Evolutionary conservation across 2,797 vertebrate genomes (phyloP).

Genomic region (Microctenopoma stevenorrisi): DNA sequence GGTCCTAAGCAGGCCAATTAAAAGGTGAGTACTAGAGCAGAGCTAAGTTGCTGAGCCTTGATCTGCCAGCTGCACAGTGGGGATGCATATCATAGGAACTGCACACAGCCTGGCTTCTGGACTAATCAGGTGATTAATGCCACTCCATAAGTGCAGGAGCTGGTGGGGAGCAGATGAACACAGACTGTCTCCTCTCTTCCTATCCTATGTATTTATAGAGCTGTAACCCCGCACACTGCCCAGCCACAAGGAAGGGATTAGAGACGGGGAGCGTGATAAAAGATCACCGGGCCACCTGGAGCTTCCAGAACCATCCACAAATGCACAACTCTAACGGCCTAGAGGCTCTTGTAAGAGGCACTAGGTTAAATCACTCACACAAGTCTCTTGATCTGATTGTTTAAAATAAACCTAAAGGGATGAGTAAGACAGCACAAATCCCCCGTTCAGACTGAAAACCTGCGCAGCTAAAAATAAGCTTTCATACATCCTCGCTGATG

Average conservation of each 20-base stretch:
- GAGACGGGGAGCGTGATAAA: conserved; percentile 68
- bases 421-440: conserved; percentile 1
- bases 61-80: conserved; percentile 58
- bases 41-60: conserved; percentile 56
- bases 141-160: conserved; percentile 78
- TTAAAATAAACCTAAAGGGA: not conserved
- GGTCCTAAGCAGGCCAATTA: conserved; percentile 61
- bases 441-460: conserved; percentile 5
- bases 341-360: conserved; percentile 21
- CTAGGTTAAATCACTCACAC: conserved; percentile 27
- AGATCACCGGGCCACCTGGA: conserved; percentile 73
- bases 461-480: not conserved
- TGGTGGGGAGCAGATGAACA: conserved; percentile 80
- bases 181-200: conserved; percentile 72
- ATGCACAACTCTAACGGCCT: conserved; percentile 26
- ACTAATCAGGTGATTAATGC: conserved; percentile 84
- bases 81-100: conserved; percentile 69
- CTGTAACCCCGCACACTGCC: conserved; percentile 51
- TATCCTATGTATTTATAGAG: conserved; percentile 77
- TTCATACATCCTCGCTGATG: conserved; percentile 10
- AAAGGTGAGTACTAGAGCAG: conserved; percentile 52
- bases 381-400: not conserved
- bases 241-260: conserved; percentile 72
- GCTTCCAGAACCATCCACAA: conserved; percentile 58
- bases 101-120: conserved; percentile 60